These are phyloP conservation scores for Dugesia japonica DNA, from an alignment of 2,888 invertebrate genomes.

Conservation along the genomic window DNA sequence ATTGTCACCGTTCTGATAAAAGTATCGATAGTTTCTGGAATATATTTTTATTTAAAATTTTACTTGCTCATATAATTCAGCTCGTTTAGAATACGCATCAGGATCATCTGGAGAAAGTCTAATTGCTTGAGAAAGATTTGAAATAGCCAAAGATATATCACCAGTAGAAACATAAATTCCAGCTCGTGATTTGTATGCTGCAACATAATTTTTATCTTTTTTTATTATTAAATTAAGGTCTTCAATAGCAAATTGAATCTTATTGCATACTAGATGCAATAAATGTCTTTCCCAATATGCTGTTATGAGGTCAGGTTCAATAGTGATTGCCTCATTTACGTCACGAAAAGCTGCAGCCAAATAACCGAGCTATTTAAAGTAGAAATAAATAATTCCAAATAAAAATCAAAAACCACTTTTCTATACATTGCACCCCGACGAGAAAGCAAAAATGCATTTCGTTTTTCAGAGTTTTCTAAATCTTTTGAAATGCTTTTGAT, in stretches of 20 bases:
- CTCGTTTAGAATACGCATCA: constrained; percentile 44
- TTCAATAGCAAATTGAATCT: constrained; percentile 42
- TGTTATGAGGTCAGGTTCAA: constrained; percentile 44
- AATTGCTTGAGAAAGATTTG: constrained; percentile 46
- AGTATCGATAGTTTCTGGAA: neutral
- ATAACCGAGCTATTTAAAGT: constrained; percentile 31
- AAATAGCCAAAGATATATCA: constrained; percentile 44
- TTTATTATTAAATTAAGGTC: constrained; percentile 45
- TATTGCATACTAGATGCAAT: constrained; percentile 43
- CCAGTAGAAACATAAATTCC: constrained; percentile 35
- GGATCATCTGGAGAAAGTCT: constrained; percentile 43
- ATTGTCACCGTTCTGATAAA: constrained; percentile 41
- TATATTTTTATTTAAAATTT: neutral
- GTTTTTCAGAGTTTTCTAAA: constrained; percentile 38
- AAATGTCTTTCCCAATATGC: constrained; percentile 48
- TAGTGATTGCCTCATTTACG: constrained; percentile 40
- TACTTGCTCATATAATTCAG: constrained; percentile 46
- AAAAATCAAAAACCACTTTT: constrained; percentile 39
- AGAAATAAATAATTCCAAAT: constrained; percentile 14
- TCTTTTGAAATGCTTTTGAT: constrained; percentile 40
- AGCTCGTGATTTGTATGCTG: constrained; percentile 40
- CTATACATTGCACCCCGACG: constrained; percentile 44
- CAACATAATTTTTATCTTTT: constrained; percentile 42
- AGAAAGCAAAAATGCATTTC: constrained; percentile 43
- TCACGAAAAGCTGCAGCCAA: constrained; percentile 35